A percentile compares a stretch with the other conserved stretches of the same genome.
These are phyloP conservation scores for Wiebesia pumilae DNA, from an alignment of 1,140 invertebrate species.

Conservation along the genomic window DNA sequence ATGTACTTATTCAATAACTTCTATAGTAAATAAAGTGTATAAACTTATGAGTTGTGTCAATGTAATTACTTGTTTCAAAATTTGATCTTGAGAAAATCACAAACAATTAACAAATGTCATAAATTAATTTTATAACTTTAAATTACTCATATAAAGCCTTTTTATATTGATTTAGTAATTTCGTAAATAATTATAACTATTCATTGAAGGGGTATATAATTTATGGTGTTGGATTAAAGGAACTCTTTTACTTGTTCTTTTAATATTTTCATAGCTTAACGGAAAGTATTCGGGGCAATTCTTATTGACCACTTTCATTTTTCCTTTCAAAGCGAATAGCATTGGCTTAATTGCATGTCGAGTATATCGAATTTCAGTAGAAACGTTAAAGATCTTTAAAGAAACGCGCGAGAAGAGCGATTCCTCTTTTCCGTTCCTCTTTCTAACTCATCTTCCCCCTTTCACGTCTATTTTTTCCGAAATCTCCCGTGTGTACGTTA, in stretches of 20 bases:
- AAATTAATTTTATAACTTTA: no score
- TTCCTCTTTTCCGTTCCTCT: slow-evolving; percentile 23
- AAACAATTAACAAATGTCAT: no score
- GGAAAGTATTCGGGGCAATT: neutral
- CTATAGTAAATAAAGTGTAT: no score
- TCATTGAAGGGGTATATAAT: neutral
- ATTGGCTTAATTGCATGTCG: slow-evolving; percentile 53
- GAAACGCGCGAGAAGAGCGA: slow-evolving; percentile 57
- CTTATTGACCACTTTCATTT: slow-evolving; percentile 13
- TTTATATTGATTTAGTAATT: neutral
- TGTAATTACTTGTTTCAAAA: no score
- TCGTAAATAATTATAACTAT: neutral
- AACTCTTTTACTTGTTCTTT: neutral
- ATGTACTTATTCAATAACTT: no score
- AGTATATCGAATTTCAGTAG: slow-evolving; percentile 69
- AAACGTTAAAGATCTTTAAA: slow-evolving; percentile 67
- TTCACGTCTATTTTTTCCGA: neutral
- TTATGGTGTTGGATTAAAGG: neutral
- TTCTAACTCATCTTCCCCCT: neutral
- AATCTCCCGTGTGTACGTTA: neutral
- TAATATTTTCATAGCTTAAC: neutral
- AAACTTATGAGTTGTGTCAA: no score
- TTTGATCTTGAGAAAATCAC: no score
- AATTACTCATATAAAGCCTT: no score
- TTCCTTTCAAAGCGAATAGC: neutral